Percentiles rank a stretch among this genome's conserved stretches.
These are phyloP conservation scores for Pomacea maculata DNA, from an alignment of 1,140 invertebrate species.

Conservation along the genomic window DNA sequence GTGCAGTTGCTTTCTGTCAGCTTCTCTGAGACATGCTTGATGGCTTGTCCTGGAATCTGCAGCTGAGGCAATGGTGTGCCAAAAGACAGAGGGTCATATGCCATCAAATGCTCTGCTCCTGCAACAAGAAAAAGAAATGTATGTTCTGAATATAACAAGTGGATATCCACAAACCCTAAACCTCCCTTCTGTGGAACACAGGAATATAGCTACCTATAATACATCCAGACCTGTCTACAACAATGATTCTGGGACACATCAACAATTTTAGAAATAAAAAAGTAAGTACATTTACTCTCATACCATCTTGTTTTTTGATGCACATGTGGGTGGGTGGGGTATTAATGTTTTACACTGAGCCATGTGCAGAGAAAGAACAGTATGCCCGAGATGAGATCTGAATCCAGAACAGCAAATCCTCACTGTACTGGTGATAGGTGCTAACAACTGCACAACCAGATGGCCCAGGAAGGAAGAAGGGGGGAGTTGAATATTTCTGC, in stretches of 20 bases:
- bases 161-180: too few relatives aligned
- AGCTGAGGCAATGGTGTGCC: conserved; percentile 68
- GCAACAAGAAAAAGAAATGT: conserved; percentile 26
- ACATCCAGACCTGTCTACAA: not conserved
- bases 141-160: not conserved
- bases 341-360: too few relatives aligned
- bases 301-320: not conserved
- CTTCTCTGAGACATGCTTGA: conserved; percentile 66
- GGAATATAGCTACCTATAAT: not conserved
- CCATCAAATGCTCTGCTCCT: conserved; percentile 59
- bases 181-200: too few relatives aligned
- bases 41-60: conserved; percentile 67
- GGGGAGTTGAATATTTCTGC: too few relatives aligned
- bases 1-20: conserved; percentile 63
- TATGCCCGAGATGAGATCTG: too few relatives aligned
- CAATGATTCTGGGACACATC: not conserved
- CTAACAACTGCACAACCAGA: too few relatives aligned
- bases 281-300: not conserved
- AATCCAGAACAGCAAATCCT: too few relatives aligned
- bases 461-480: too few relatives aligned
- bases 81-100: conserved; percentile 65
- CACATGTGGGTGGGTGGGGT: not conserved
- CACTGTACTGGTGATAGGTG: too few relatives aligned
- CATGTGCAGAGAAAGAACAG: too few relatives aligned
- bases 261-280: not conserved